Conservation (phyloP, 2,113 vertebrate species). For the Hystrix cristata region DNA sequence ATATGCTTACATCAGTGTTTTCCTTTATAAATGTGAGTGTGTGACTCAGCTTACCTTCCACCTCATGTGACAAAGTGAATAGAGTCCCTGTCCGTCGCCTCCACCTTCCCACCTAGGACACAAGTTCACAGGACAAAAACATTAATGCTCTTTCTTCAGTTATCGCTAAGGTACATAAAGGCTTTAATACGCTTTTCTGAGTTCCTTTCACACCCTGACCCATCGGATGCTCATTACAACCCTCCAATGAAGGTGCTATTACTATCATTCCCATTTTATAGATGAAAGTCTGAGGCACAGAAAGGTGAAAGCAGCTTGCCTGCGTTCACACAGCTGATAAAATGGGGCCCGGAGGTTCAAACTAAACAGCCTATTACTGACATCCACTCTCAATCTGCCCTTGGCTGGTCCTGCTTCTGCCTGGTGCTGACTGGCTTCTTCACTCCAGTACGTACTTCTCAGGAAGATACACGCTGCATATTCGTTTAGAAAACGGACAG, state of each 20-base stretch:
- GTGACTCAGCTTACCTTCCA: not conserved
- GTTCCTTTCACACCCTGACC: not conserved
- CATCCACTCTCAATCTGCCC: not conserved
- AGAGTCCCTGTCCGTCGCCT: not conserved
- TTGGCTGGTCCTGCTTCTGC: not conserved
- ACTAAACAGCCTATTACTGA: not conserved
- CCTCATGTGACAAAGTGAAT: not conserved
- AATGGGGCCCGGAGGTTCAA: not conserved
- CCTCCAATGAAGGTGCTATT: not conserved
- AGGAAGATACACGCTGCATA: not conserved
- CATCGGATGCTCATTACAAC: not conserved
- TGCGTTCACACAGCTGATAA: not conserved
- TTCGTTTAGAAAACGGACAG: not conserved
- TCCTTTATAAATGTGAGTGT: not conserved
- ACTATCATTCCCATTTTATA: not conserved
- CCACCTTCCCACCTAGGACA: not conserved
- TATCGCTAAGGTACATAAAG: not conserved
- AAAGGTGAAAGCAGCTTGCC: not conserved
- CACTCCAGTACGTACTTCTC: not conserved
- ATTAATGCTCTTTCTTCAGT: not conserved
- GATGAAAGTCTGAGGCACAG: not conserved
- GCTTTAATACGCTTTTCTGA: not conserved
- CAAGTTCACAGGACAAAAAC: not conserved
- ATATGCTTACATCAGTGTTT: not conserved
- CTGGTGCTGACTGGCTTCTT: not conserved